phyloP scores from a whole-genome alignment of 1,140 invertebrate species.

The Pachypeltis micranthus region DNA sequence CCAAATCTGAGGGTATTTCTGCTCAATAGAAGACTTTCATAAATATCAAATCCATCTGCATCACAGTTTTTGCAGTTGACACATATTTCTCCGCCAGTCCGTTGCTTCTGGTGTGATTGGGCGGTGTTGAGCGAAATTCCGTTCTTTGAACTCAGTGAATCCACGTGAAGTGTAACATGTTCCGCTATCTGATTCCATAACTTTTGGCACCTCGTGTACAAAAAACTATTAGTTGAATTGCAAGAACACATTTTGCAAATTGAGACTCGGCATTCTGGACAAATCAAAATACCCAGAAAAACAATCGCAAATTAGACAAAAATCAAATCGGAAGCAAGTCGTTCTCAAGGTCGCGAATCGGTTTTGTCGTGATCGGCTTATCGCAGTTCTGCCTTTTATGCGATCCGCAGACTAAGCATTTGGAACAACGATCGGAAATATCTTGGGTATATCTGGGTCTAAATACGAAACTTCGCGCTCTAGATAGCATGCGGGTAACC shows the following conservation, averaged over 20 bases:
- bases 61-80: neutral
- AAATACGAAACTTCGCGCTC: neutral
- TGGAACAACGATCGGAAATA: neutral
- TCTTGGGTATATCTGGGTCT: neutral
- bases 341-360: neutral
- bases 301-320: neutral
- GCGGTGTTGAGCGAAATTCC: neutral
- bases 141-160: too few species aligned
- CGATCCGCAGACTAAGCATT: neutral
- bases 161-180: too few species aligned
- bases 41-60: neutral
- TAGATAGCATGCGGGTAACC: neutral
- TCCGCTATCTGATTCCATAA: too few species aligned
- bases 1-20: neutral
- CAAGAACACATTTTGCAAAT: neutral
- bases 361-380: neutral
- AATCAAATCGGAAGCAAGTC: neutral
- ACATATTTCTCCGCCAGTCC: neutral
- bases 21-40: neutral
- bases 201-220: neutral
- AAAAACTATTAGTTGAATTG: neutral
- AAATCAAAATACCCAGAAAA: neutral
- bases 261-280: neutral
- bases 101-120: neutral
- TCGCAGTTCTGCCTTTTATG: neutral